phyloP scores from a whole-genome alignment of 1,140 invertebrate species.

The Melanaphis sacchari region DNA sequence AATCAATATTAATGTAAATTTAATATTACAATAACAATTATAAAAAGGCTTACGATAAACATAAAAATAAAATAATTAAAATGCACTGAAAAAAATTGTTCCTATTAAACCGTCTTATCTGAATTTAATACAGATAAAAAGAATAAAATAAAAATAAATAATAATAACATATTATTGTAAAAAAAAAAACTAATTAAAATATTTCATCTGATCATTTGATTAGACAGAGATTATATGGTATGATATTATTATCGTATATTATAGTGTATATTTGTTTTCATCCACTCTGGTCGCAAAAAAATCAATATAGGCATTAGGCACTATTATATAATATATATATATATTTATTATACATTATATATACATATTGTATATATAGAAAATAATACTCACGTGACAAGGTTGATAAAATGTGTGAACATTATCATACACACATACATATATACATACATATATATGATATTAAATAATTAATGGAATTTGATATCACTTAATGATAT shows the following conservation, averaged over 20 bases:
- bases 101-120: background rate
- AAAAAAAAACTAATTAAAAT: background rate
- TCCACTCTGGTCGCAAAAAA: background rate
- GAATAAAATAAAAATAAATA: background rate
- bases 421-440: background rate
- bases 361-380: no score
- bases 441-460: no score
- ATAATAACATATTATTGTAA: background rate
- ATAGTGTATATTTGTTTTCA: background rate
- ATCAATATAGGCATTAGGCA: background rate
- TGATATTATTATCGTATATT: background rate
- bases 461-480: conserved; percentile 7
- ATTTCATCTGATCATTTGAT: background rate
- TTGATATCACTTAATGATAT: background rate
- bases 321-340: no score
- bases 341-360: background rate
- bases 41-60: background rate
- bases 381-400: background rate
- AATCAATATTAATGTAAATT: background rate
- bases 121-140: background rate
- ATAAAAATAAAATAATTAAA: background rate
- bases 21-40: background rate
- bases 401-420: background rate
- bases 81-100: background rate
- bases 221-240: background rate